Evolutionary conservation across 2,797 vertebrate genomes (phyloP).

Genomic region (Eulemur mongoz): DNA sequence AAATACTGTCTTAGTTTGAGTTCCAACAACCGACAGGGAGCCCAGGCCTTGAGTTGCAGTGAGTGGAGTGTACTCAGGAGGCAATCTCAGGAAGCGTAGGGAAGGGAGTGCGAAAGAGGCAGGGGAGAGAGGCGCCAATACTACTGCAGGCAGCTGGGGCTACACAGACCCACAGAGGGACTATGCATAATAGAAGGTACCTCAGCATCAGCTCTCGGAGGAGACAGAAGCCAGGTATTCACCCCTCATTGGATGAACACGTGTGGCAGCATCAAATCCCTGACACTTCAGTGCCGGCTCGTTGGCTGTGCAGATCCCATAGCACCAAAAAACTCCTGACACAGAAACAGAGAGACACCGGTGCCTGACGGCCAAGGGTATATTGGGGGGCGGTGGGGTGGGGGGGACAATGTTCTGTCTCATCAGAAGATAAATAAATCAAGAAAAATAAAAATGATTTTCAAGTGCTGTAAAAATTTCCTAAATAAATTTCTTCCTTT

Average conservation of each 20-base stretch:
- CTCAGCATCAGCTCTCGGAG: neutral
- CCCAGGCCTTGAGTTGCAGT: neutral
- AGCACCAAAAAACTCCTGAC: neutral
- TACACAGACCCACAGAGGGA: neutral
- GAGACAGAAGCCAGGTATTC: neutral
- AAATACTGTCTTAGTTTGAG: neutral
- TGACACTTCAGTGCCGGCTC: neutral
- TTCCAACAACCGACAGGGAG: neutral
- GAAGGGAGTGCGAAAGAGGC: neutral
- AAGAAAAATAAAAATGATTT: constrained; percentile 19
- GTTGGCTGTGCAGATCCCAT: neutral
- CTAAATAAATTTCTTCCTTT: neutral
- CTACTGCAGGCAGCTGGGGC: fast-evolving
- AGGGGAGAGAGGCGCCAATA: neutral
- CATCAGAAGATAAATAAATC: neutral
- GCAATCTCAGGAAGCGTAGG: neutral
- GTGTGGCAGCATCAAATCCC: neutral
- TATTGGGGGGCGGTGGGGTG: no score
- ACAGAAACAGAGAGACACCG: neutral
- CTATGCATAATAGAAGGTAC: no score
- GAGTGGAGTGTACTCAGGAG: neutral
- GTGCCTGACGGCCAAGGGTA: neutral
- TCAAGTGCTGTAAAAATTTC: constrained; percentile 13
- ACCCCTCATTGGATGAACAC: neutral
- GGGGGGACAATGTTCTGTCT: neutral